These are phyloP conservation scores for Drosophila mauritiana DNA, from an alignment of 1,140 invertebrate genomes.

Conservation along the genomic window DNA sequence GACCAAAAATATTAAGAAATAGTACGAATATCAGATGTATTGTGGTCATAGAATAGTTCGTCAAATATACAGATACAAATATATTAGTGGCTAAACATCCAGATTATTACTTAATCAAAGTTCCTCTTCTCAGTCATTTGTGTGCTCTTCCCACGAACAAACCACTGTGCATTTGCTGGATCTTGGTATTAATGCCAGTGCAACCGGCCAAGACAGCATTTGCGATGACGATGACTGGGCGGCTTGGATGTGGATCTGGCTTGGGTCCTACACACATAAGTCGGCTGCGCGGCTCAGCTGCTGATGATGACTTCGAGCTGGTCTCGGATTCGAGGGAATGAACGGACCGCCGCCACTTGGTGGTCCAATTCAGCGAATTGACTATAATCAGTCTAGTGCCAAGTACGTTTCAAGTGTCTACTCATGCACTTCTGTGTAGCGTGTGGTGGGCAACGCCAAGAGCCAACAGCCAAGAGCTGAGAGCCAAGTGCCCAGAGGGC, in stretches of 20 bases:
- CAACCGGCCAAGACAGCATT: conserved; percentile 29
- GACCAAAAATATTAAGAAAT: neutral
- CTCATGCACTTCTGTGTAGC: conserved; percentile 71
- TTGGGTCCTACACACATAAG: neutral
- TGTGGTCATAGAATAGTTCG: too few relatives aligned
- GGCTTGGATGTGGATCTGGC: conserved; percentile 45
- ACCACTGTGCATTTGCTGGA: conserved; percentile 29
- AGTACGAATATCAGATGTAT: too few relatives aligned
- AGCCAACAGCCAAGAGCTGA: conserved; percentile 10
- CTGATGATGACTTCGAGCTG: conserved; percentile 43
- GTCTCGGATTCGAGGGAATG: conserved; percentile 38
- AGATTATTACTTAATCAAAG: neutral
- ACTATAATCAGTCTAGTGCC: conserved; percentile 83
- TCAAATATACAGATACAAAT: too few relatives aligned
- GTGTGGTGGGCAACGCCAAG: conserved; percentile 37
- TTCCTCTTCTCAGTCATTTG: neutral
- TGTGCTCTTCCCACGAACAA: neutral
- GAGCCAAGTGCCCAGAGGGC: conserved; percentile 12
- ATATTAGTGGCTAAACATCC: too few relatives aligned
- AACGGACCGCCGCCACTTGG: conserved; percentile 61
- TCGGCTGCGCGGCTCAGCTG: conserved; percentile 21
- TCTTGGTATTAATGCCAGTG: conserved; percentile 5
- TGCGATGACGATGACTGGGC: conserved; percentile 69
- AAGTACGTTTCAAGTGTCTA: conserved; percentile 82
- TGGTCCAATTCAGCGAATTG: conserved; percentile 83